These are phyloP conservation scores for Astreopora myriophthalma DNA, from an alignment of 64 coral and sea anemone genomes.

Conservation along the genomic window DNA sequence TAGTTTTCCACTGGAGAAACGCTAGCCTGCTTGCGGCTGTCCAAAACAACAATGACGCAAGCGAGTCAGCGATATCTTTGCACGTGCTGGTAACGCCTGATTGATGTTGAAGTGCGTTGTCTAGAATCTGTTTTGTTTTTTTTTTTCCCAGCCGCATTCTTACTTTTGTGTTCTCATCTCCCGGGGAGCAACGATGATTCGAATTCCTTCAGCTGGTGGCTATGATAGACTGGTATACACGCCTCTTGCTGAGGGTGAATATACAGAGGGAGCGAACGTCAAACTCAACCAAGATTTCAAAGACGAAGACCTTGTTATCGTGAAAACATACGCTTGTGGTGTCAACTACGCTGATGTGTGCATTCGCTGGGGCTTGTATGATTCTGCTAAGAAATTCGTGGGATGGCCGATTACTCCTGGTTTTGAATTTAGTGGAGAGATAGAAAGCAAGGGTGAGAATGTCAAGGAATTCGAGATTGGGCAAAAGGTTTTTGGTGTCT, in stretches of 20 bases:
- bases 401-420: slow-evolving; percentile 99
- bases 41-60: too few relatives aligned
- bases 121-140: too few relatives aligned
- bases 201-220: slow-evolving; percentile 82
- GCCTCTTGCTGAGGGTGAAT: slow-evolving; percentile 46
- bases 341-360: slow-evolving; percentile 98
- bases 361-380: slow-evolving; percentile 93
- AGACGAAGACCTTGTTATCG: slow-evolving; percentile 79
- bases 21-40: too few relatives aligned
- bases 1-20: too few relatives aligned
- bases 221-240: slow-evolving; percentile 88
- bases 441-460: slow-evolving; percentile 79
- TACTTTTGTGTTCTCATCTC: too few relatives aligned
- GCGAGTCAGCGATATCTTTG: too few relatives aligned
- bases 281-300: slow-evolving; percentile 46
- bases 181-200: slow-evolving; percentile 62
- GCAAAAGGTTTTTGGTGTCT: slow-evolving; percentile 82
- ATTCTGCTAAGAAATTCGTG: slow-evolving; percentile 91
- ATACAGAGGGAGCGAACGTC: slow-evolving; percentile 90
- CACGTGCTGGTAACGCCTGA: too few relatives aligned
- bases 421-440: slow-evolving; percentile 97
- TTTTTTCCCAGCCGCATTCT: too few relatives aligned
- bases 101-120: too few relatives aligned
- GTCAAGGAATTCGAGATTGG: slow-evolving; percentile 90
- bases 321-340: slow-evolving; percentile 81